Conservation (phyloP, 2,888 invertebrate species). For the Pogonocherus hispidulus region DNA sequence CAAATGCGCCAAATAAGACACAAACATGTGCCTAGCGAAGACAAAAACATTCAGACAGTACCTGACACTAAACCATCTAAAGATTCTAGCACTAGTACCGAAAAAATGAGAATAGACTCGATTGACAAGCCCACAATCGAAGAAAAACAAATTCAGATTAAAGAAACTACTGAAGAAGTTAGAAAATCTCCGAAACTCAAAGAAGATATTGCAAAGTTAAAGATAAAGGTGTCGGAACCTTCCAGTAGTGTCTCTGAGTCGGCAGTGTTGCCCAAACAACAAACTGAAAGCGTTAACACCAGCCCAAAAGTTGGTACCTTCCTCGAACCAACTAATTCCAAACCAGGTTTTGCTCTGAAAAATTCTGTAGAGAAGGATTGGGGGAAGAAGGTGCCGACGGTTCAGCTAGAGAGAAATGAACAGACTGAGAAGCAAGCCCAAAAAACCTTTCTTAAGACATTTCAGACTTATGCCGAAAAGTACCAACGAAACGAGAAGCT, state of each 20-base stretch:
- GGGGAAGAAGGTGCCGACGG: slow-evolving; percentile 51
- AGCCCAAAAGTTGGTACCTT: slow-evolving; percentile 45
- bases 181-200: slow-evolving; percentile 14
- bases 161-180: slow-evolving; percentile 20
- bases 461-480: slow-evolving; percentile 60
- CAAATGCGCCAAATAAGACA: slow-evolving; percentile 68
- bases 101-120: slow-evolving; percentile 28
- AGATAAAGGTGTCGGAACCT: slow-evolving; percentile 48
- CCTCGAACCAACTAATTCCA: slow-evolving; percentile 41
- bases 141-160: slow-evolving; percentile 23
- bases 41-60: slow-evolving; percentile 59
- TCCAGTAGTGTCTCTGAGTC: slow-evolving; percentile 45
- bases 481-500: slow-evolving; percentile 51
- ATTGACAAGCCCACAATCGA: slow-evolving; percentile 16
- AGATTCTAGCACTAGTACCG: slow-evolving; percentile 39
- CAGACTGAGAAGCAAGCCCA: slow-evolving; percentile 58
- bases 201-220: slow-evolving; percentile 47
- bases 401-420: slow-evolving; percentile 57
- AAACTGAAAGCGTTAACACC: slow-evolving; percentile 36
- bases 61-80: slow-evolving; percentile 50
- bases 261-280: slow-evolving; percentile 44
- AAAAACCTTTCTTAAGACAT: slow-evolving; percentile 63
- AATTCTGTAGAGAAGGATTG: slow-evolving; percentile 45
- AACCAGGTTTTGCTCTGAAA: slow-evolving; percentile 33
- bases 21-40: slow-evolving; percentile 60